A percentile compares a stretch with the other conserved stretches of the same genome.
These are phyloP conservation scores for Oligia latruncula DNA, from an alignment of 2,888 invertebrate genomes.

Conservation along the genomic window DNA sequence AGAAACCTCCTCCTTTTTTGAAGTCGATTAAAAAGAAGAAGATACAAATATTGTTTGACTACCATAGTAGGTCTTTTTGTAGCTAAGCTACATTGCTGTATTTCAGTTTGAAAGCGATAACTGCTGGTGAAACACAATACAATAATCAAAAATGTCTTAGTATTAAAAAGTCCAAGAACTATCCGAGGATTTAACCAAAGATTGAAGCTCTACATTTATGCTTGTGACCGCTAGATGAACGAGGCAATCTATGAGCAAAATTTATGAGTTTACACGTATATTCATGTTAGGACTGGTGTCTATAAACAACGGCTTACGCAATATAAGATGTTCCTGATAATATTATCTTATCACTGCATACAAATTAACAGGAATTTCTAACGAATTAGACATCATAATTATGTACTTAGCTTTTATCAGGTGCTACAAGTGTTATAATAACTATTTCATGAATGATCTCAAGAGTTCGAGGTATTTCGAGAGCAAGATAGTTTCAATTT, in stretches of 20 bases:
- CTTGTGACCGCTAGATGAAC: not conserved
- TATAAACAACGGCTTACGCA: not conserved
- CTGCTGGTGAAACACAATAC: not conserved
- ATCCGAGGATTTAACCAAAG: not conserved
- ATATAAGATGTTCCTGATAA: slow-evolving; percentile 19
- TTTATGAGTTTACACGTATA: not conserved
- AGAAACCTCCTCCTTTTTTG: too few relatives aligned
- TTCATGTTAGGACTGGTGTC: not conserved
- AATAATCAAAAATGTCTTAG: rapidly evolving
- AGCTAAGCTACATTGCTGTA: too few relatives aligned
- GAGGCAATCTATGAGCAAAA: not conserved
- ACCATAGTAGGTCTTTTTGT: too few relatives aligned
- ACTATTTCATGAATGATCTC: slow-evolving; percentile 40
- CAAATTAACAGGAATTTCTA: slow-evolving; percentile 38
- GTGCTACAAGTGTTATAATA: not conserved
- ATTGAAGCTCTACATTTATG: not conserved
- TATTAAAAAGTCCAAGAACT: not conserved
- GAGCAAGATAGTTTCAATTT: not conserved
- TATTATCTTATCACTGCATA: slow-evolving; percentile 32
- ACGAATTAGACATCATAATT: slow-evolving; percentile 18
- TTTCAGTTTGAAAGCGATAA: too few relatives aligned
- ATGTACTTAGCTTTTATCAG: slow-evolving; percentile 9
- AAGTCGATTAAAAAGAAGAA: not conserved
- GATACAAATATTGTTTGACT: not conserved
- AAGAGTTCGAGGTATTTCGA: slow-evolving; percentile 19